Evolutionary conservation across 2,113 vertebrate genomes (phyloP), one percentile per base, ranked within the genome.

Genomic region (Crotalus helleri): DNA sequence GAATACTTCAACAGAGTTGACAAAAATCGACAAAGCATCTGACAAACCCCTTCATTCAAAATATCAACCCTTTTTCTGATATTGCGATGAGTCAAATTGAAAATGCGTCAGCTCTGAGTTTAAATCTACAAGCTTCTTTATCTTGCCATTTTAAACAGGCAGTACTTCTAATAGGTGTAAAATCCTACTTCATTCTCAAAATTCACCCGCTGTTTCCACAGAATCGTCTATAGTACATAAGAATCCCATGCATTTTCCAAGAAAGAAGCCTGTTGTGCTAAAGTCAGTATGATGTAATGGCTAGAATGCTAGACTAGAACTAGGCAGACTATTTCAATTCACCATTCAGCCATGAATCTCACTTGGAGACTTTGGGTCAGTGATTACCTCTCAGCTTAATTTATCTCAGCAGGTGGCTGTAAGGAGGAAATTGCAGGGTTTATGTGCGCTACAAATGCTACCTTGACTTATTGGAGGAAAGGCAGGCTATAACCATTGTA

Each of bases 101-200:
- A 81, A 94, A 95, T 54, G 53, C 39, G 87, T 53, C 23, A 85
- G 59, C n/a, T 87, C 61, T 92, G 88, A 49, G 0, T 91, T 46
- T 29, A 51, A 89, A 49, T 85, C 74, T 21, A 57, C 4, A 55
- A 58, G 21, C 44, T 58, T 29, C 90, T 8, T 51, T 92, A 93
- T 29, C 19, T 89, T 55, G 91, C 94, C 19, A 54, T 81, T 94
- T 93, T 51, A 96, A 90, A 94, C 94, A 33, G 39, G 59, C 93
- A 15, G 57, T 88, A 61, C 90, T 92, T 91, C 69, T 64, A 91
- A 88, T 24, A 21, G 88, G 92, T 85, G 51, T 88, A 90, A 89
- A 91, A 94, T 85, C 9, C 21, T 53, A 87, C 19, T 90, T 23
- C 29, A 53, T 33, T 57, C 85, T 85, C 46, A 74, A 64, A 92